Base-by-base conservation (phyloP, 2,797 vertebrate species). In the Sebastes variabilis region DNA sequence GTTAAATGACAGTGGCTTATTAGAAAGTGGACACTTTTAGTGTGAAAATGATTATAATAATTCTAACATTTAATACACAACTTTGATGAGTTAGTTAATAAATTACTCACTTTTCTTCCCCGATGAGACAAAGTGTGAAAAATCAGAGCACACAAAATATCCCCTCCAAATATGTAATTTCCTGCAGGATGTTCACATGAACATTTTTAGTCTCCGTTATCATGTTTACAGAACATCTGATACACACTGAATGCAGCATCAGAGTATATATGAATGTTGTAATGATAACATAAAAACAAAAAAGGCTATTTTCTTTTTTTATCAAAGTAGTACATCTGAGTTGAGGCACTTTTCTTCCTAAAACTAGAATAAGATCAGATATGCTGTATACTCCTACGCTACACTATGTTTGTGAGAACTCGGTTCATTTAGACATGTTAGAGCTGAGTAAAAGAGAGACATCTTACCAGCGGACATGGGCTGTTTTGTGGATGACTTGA, bases 381-480 rank as follows among this genome's bases (percentile, higher is more conserved):
- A 18, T 12, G n/a, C 16, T 55, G 1, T 8, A 34, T 20, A 8
- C 20, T 30, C 24, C 34, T 46, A 46, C 42, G 42, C 42, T 46
- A 46, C 16, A 27, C 4, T 22, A n/a, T 18, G 18, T 55, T 74
- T 5, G 36, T 64, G 38, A 18, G 7, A 62, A 14, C 11, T 20
- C 29, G 8, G 8, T 36, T 75, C 3, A 55, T 27, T 20, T 73
- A 5, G 13, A 13, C 6, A 20, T 22, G 8, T 24, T 22, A 2
- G 9, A 52, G 16, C 24, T 11, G 13, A 34, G 18, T 6, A 14
- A 56, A 59, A 30, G 3, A 2, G 20, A n/a, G 42, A 42, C 13
- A 1, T 72, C 82, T 90, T 80, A 96, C 96, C 95, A 94, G 78
- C 55, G 54, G 90, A 66, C 95, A 96, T 13, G 1, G 71, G 56